Evolutionary conservation across 1,140 invertebrate species (phyloP).

Genomic region (Diachasma alloeum): DNA sequence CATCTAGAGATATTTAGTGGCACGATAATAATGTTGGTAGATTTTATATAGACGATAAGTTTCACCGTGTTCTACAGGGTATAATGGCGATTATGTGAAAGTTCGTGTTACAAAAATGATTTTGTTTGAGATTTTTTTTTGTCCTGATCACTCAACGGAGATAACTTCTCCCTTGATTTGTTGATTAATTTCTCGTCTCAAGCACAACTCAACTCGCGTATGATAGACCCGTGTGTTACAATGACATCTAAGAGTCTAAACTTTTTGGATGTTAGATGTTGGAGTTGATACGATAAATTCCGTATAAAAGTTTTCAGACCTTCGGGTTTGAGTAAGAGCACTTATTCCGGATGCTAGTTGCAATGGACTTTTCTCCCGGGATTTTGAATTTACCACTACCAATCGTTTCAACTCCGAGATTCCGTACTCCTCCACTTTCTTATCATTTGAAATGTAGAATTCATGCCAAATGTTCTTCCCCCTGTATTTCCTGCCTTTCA

Average conservation of each 20-base stretch:
- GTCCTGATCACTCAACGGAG: too few relatives aligned
- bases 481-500: slow-evolving; percentile 1
- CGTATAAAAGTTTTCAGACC: slow-evolving; percentile 20
- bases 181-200: neutral
- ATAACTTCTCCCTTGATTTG: neutral
- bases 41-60: slow-evolving; percentile 32
- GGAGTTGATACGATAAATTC: slow-evolving; percentile 28
- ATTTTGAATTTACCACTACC: slow-evolving; percentile 19
- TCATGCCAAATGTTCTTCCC: slow-evolving; percentile 11
- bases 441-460: slow-evolving; percentile 5
- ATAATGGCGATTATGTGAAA: slow-evolving; percentile 17
- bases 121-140: neutral
- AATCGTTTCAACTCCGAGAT: neutral
- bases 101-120: neutral
- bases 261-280: neutral
- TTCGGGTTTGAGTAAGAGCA: slow-evolving; percentile 24
- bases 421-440: neutral
- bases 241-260: neutral
- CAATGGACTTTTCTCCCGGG: slow-evolving; percentile 11
- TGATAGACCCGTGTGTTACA: slow-evolving; percentile 12
- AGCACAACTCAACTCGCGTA: slow-evolving; percentile 1
- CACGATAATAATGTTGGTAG: slow-evolving; percentile 31
- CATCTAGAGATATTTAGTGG: slow-evolving; percentile 9
- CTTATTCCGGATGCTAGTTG: slow-evolving; percentile 30
- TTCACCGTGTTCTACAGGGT: slow-evolving; percentile 38